Conservation (phyloP, 2,113 vertebrate genomes). For the Crotalus viridis region DNA sequence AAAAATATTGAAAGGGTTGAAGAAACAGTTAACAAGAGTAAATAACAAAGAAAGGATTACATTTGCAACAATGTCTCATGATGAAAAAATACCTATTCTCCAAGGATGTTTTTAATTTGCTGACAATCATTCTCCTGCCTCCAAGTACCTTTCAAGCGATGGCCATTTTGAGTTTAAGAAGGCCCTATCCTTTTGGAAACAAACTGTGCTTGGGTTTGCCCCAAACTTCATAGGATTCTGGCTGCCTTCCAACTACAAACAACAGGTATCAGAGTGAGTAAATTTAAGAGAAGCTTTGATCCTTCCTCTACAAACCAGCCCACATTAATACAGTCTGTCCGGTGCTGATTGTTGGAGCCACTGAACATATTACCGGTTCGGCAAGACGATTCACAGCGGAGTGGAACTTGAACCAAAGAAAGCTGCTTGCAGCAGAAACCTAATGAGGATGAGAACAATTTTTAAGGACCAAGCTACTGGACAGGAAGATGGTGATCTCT, state of each 20-base stretch:
- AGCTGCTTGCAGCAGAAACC: not conserved
- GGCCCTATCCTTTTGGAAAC: not conserved
- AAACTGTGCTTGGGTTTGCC: constrained; percentile 12
- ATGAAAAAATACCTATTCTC: constrained; percentile 11
- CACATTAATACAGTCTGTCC: rapidly evolving
- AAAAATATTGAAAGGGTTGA: not conserved
- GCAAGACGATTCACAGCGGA: rapidly evolving
- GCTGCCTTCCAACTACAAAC: not conserved
- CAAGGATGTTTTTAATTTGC: constrained; percentile 10
- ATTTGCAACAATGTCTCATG: constrained; percentile 2
- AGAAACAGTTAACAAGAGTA: constrained; percentile 11
- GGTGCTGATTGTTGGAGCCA: rapidly evolving
- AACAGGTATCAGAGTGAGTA: not conserved
- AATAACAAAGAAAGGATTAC: constrained; percentile 8
- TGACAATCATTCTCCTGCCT: not conserved
- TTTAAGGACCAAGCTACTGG: not conserved
- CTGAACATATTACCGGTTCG: not conserved
- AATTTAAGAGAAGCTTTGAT: not conserved
- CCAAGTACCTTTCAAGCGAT: constrained; percentile 12
- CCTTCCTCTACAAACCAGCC: not conserved
- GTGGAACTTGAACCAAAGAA: rapidly evolving
- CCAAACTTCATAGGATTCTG: not conserved
- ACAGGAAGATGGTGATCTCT: rapidly evolving
- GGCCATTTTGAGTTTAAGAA: constrained; percentile 12
- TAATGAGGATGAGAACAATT: not conserved